Conservation (phyloP, 2,797 vertebrate species). For the Arnoldichthys spilopterus region DNA sequence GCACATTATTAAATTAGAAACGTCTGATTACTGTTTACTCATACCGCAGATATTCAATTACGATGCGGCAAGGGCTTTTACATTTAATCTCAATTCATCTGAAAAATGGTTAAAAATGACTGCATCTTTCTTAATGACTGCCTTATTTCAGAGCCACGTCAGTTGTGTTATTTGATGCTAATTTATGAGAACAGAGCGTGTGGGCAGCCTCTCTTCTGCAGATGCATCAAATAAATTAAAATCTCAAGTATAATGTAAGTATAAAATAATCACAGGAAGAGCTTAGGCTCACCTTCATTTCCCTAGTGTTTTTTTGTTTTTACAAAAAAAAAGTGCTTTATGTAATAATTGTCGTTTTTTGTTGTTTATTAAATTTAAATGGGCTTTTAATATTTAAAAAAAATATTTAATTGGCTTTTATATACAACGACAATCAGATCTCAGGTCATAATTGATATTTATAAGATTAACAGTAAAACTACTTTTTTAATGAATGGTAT, state of each 20-base stretch:
- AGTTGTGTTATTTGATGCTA: not conserved
- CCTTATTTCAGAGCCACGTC: not conserved
- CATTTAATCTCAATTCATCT: not conserved
- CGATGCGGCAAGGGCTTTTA: not conserved
- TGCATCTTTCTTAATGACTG: not conserved
- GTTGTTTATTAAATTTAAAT: too few species aligned
- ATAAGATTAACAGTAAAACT: too few species aligned
- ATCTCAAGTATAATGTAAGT: not conserved
- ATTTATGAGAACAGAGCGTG: not conserved
- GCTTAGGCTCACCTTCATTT: not conserved
- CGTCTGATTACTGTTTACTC: not conserved
- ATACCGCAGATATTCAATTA: constrained; percentile 1
- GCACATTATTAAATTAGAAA: not conserved
- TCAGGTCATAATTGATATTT: too few species aligned
- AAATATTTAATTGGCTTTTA: too few species aligned
- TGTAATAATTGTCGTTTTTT: too few species aligned
- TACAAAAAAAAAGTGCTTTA: too few species aligned
- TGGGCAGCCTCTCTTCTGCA: not conserved
- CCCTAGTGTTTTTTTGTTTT: too few species aligned
- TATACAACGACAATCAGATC: too few species aligned
- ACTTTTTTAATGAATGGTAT: too few species aligned
- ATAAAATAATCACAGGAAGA: not conserved
- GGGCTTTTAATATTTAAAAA: too few species aligned
- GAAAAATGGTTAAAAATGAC: not conserved
- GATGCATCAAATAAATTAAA: constrained; percentile 1